These are phyloP conservation scores for Chlorodrepanis virens DNA, from an alignment of 2,113 vertebrate genomes.

Conservation along the genomic window DNA sequence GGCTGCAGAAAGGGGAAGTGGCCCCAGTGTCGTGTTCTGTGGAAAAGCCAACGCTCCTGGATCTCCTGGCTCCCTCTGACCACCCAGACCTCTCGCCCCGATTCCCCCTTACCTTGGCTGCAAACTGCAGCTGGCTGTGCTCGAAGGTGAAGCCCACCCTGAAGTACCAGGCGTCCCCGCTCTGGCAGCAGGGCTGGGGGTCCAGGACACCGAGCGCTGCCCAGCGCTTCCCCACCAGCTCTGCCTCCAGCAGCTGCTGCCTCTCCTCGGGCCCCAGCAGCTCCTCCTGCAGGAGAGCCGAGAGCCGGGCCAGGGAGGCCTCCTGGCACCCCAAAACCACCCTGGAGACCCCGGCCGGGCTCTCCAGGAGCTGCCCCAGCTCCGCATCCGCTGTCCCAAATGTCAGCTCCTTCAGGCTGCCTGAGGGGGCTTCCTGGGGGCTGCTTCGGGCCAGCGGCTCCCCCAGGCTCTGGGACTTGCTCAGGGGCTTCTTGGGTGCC, in stretches of 20 bases:
- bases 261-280: neutral
- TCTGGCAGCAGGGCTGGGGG: conserved; percentile 37
- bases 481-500: neutral
- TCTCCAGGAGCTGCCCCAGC: conserved; percentile 50
- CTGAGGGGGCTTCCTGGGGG: accelerated
- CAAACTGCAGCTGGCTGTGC: conserved; percentile 50
- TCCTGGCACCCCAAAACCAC: conserved; percentile 63
- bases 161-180: conserved; percentile 69
- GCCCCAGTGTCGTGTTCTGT: accelerated
- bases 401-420: conserved; percentile 15
- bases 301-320: conserved; percentile 56
- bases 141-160: conserved; percentile 43
- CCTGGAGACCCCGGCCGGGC: neutral
- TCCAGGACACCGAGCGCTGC: neutral
- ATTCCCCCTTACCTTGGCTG: conserved; percentile 72
- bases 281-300: neutral
- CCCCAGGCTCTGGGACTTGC: conserved; percentile 28
- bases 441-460: neutral
- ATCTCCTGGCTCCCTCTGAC: neutral
- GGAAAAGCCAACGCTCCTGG: accelerated
- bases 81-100: accelerated
- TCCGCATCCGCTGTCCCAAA: conserved; percentile 54
- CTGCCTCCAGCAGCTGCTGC: conserved; percentile 41
- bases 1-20: neutral
- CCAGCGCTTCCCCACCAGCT: conserved; percentile 39